Conservation (phyloP, 2,113 vertebrate genomes). For the Sebastes schlegelii region DNA sequence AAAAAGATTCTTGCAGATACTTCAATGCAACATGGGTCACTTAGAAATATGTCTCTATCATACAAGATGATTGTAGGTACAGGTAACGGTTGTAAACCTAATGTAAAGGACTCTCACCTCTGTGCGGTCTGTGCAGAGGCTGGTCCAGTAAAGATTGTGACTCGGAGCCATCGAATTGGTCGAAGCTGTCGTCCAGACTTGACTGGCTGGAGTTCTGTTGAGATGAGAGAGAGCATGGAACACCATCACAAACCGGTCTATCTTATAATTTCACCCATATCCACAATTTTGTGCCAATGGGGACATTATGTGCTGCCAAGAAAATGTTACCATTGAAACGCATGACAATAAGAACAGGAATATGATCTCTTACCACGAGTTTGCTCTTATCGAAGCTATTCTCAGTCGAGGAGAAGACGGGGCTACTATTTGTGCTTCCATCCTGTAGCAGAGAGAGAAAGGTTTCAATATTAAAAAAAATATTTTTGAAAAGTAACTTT, state of each 20-base stretch:
- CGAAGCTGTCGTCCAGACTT: constrained; percentile 81
- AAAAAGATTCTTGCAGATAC: neutral
- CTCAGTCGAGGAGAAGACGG: constrained; percentile 71
- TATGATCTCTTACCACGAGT: constrained; percentile 74
- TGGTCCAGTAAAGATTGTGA: constrained; percentile 46
- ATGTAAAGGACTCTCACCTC: constrained; percentile 64
- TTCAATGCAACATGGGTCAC: neutral
- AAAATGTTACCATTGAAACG: neutral
- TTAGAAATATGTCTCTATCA: neutral
- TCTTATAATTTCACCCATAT: neutral
- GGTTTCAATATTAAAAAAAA: neutral
- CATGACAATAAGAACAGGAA: neutral
- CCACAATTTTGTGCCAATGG: neutral
- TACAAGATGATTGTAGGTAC: neutral
- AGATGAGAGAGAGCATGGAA: fast-evolving
- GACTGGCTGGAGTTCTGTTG: constrained; percentile 84
- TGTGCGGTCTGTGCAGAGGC: constrained; percentile 40
- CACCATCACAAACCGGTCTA: neutral
- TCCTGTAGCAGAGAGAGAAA: constrained; percentile 72
- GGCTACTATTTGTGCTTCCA: constrained; percentile 76
- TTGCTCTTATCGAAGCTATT: constrained; percentile 77
- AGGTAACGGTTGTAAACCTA: neutral
- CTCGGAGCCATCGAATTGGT: constrained; percentile 62
- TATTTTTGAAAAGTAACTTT: neutral
- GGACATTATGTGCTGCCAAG: neutral